These are phyloP conservation scores for Aromia moschata DNA, from an alignment of 2,888 invertebrate species.

Conservation along the genomic window DNA sequence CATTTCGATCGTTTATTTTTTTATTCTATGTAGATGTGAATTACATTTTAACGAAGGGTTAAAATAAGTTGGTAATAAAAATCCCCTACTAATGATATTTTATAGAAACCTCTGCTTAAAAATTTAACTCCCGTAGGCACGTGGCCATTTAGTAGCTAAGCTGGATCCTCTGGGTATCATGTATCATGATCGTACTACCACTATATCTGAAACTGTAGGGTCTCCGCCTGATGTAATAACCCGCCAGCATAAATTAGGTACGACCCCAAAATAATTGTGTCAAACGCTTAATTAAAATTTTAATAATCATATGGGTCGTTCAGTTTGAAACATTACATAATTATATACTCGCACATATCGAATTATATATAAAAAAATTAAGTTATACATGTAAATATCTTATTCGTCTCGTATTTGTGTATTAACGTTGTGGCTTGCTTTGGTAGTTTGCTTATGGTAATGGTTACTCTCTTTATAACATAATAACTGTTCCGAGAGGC, in stretches of 20 bases:
- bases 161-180: constrained; percentile 94
- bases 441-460: background rate
- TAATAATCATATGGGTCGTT: constrained; percentile 46
- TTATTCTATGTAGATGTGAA: no score
- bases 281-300: background rate
- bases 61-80: no score
- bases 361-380: no score
- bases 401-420: background rate
- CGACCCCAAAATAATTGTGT: constrained; percentile 54
- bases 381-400: background rate
- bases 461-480: background rate
- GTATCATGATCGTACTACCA: constrained; percentile 67
- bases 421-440: constrained; percentile 1
- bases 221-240: constrained; percentile 70
- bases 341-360: no score
- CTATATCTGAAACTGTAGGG: constrained; percentile 65
- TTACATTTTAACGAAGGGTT: no score
- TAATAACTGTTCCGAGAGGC: no score
- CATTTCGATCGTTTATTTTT: no score
- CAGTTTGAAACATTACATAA: constrained; percentile 57
- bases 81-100: no score
- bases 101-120: background rate
- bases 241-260: constrained; percentile 73
- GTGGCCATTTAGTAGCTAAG: constrained; percentile 93
- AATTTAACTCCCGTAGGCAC: constrained; percentile 69